Conservation (phyloP, 1,140 invertebrate genomes). For the Lithobius niger region DNA sequence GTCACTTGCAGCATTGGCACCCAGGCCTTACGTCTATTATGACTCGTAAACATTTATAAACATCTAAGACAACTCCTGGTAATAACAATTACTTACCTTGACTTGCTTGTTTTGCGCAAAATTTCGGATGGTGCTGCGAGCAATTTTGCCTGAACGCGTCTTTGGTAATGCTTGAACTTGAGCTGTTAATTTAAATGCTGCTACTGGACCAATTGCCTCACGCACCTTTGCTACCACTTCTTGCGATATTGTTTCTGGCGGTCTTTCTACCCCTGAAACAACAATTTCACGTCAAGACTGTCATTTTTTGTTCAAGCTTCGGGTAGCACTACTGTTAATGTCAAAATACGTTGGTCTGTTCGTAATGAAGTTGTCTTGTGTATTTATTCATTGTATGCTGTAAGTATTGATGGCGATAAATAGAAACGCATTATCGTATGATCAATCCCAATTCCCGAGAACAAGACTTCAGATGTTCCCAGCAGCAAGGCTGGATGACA, state of each 20-base stretch:
- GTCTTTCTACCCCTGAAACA: slow-evolving; percentile 32
- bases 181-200: slow-evolving; percentile 61
- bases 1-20: slow-evolving; percentile 5
- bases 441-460: too few relatives aligned
- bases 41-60: not conserved
- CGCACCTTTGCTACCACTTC: slow-evolving; percentile 43
- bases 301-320: slow-evolving; percentile 41
- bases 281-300: slow-evolving; percentile 53
- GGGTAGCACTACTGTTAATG: slow-evolving; percentile 8
- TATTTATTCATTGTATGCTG: not conserved
- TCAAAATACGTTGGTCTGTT: not conserved
- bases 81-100: slow-evolving; percentile 38
- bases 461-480: too few relatives aligned
- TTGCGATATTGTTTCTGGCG: slow-evolving; percentile 54
- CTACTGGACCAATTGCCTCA: slow-evolving; percentile 73
- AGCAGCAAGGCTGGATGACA: too few relatives aligned
- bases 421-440: too few relatives aligned
- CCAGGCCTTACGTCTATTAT: not conserved
- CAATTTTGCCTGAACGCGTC: slow-evolving; percentile 62
- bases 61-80: not conserved
- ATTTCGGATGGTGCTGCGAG: slow-evolving; percentile 69
- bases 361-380: not conserved
- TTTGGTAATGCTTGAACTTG: slow-evolving; percentile 63
- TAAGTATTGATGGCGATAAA: not conserved
- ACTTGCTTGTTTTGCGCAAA: slow-evolving; percentile 62